Percentiles rank a stretch among this genome's conserved stretches.
Evolutionary conservation across 1,140 invertebrate species (phyloP).

Genomic region (Pomacea maculata): DNA sequence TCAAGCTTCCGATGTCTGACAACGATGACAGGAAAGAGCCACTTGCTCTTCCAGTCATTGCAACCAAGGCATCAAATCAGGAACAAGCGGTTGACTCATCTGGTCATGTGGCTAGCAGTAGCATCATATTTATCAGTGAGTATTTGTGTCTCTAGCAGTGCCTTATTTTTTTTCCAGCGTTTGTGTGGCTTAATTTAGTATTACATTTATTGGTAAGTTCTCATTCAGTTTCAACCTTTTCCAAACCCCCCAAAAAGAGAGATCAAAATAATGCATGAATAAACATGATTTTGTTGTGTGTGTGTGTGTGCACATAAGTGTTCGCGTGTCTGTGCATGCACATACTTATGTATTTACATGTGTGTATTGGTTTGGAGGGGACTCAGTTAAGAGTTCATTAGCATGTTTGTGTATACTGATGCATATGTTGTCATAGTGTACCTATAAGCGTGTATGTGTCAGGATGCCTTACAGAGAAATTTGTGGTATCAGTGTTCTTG

Average conservation of each 20-base stretch:
- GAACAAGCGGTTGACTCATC: background rate
- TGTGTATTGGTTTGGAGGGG: conserved; percentile 1
- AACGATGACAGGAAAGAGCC: no score
- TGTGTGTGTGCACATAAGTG: conserved; percentile 11
- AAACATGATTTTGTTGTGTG: background rate
- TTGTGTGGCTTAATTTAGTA: background rate
- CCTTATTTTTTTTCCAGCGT: background rate
- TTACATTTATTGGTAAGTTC: no score
- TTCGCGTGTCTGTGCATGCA: background rate
- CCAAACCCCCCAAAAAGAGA: no score
- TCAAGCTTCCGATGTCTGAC: no score
- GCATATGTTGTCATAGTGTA: background rate
- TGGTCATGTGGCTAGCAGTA: background rate
- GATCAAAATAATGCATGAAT: no score
- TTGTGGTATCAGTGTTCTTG: no score
- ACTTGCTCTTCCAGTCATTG: no score
- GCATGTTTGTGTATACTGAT: no score
- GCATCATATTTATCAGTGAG: conserved; percentile 5
- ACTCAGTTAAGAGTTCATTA: background rate
- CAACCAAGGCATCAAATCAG: background rate
- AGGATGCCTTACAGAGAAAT: background rate
- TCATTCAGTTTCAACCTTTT: no score
- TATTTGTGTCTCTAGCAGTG: background rate
- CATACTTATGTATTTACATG: background rate
- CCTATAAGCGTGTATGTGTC: background rate